Base-by-base conservation (phyloP, 64 coral and sea anemone genomes). In the Montipora sp. region DNA sequence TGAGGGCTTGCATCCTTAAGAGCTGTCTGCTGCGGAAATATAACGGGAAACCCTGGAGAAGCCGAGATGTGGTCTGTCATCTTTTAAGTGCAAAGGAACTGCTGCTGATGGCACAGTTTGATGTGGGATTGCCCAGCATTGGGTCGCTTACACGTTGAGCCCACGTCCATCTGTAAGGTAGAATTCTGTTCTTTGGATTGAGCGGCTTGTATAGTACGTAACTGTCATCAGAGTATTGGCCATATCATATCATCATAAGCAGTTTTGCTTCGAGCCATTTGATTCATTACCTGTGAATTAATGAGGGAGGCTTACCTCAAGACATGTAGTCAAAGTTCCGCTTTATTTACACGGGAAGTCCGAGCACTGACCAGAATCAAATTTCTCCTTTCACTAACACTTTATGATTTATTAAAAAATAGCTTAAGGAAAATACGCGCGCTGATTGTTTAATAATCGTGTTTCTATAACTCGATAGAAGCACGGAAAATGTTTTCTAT, bases 1-100 rank as follows among this genome's bases (percentile, higher is more conserved):
- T 78, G 72, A 19, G 87, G 73, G 48, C 11, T 77, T 19, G 49
- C 20, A 15, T 78, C 75, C 48, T 78, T 89, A 21, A 89, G 50
- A 1, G 51, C 8, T 77, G 75, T 3, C 7, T 89, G 87, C 27
- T 93, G 91, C n/a, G 74, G 36, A 59, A 87, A 84, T 23, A 92
- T 15, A 14, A 84, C 80, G 66, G 90, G 90, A 13, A 80, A 92
- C 19, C 91, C 91, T 19, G 91, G 91, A 10, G 91, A 93, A 50
- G 71, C 45, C 24, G 43, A 83, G 79, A 13, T 84, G 71, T 14
- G 80, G 67, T 10, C 81, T 86, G 45, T 92, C 85, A 69, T 93
- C 91, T 47, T 92, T 92, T 8, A 83, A 18, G 11, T 84, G 80
- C 58, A 83, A 21, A 77, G 80, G 59, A 59, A 75, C 80, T 77